Evolutionary conservation across 2,113 vertebrate species (phyloP).

Genomic region (Zingel zingel): DNA sequence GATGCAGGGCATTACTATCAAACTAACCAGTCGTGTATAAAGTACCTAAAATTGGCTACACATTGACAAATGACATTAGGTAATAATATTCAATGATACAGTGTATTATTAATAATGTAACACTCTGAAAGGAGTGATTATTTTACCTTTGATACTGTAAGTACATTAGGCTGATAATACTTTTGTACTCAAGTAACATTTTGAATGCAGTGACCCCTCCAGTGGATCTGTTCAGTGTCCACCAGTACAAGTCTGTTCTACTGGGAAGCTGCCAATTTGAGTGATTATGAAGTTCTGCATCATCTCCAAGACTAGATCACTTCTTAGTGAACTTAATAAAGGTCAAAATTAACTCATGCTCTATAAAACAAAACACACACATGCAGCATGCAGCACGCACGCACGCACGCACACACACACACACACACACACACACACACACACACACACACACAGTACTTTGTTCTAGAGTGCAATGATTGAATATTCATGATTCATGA

Average conservation of each 20-base stretch:
- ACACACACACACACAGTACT: conserved; percentile 33
- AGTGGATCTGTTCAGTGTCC: background rate
- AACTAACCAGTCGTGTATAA: background rate
- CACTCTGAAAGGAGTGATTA: background rate
- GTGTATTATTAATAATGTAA: background rate
- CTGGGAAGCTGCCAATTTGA: conserved; percentile 6
- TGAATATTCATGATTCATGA: conserved; percentile 75
- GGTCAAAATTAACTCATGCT: conserved; percentile 68
- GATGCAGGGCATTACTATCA: background rate
- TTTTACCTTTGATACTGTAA: background rate
- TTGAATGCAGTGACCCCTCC: background rate
- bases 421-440: conserved; percentile 36
- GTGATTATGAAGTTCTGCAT: conserved; percentile 13
- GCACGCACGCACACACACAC: conserved; percentile 54
- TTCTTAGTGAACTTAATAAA: conserved; percentile 19
- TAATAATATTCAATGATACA: background rate
- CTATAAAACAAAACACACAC: conserved; percentile 72
- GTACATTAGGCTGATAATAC: background rate
- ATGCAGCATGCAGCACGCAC: background rate
- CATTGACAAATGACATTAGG: background rate
- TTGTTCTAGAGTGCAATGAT: conserved; percentile 60
- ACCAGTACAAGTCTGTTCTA: background rate
- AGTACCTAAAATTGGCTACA: background rate
- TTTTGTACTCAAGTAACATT: background rate
- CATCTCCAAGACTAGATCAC: conserved; percentile 3